Conservation (phyloP, 2,113 vertebrate genomes). For the Hemicordylus capensis region DNA sequence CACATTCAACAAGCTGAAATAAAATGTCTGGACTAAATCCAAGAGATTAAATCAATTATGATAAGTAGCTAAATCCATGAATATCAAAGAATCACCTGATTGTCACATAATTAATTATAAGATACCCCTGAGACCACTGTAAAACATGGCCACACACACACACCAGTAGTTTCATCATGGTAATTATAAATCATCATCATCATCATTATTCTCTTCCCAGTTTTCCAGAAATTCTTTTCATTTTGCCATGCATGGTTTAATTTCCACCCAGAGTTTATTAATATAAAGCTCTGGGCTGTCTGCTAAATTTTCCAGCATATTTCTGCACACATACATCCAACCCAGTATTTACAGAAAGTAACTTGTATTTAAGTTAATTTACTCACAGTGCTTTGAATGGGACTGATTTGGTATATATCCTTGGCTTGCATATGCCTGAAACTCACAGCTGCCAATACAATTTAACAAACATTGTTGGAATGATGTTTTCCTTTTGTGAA, state of each 20-base stretch:
- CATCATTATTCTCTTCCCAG: constrained; percentile 44
- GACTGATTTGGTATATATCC: not conserved
- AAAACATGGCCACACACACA: constrained; percentile 51
- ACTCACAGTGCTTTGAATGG: not conserved
- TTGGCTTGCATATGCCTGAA: not conserved
- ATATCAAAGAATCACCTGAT: constrained; percentile 63
- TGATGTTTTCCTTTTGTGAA: not conserved
- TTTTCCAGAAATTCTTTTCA: constrained; percentile 44
- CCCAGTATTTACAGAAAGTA: not conserved
- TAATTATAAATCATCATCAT: constrained; percentile 64
- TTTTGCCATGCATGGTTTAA: constrained; percentile 15
- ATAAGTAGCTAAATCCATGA: constrained; percentile 67
- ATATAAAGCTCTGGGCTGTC: not conserved
- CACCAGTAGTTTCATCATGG: constrained; percentile 59
- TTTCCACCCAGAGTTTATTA: constrained; percentile 20
- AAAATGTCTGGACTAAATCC: constrained; percentile 60
- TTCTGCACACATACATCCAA: not conserved
- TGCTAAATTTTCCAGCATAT: constrained; percentile 10
- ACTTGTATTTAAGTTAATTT: not conserved
- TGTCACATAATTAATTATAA: constrained; percentile 59
- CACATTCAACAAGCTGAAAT: constrained; percentile 41
- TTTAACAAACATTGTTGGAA: not conserved
- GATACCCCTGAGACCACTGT: constrained; percentile 43
- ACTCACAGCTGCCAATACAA: not conserved
- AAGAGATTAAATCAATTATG: constrained; percentile 63